phyloP scores from a whole-genome alignment of 2,888 invertebrate species.

The Acrobasis suavella region DNA sequence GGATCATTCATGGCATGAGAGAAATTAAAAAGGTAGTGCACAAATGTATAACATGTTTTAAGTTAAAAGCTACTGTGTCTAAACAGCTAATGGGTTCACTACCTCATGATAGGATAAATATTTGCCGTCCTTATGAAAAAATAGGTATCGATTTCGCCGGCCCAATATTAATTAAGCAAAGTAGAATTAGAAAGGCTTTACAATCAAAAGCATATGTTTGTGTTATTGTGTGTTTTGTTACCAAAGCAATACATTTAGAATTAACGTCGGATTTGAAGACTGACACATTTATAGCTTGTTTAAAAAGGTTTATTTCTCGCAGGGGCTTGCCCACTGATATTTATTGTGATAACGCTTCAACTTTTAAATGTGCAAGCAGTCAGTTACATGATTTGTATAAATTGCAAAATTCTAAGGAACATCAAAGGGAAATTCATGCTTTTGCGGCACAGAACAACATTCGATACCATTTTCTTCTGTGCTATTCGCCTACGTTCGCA shows the following conservation, averaged over 20 bases:
- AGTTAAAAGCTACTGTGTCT: no score
- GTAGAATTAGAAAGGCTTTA: conserved; percentile 9
- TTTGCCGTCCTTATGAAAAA: conserved; percentile 18
- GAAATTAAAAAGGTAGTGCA: no score
- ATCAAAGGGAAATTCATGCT: no score
- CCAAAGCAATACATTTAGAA: conserved; percentile 25
- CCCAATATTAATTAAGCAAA: conserved; percentile 4
- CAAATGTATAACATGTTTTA: no score
- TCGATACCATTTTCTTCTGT: not conserved
- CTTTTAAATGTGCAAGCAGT: no score
- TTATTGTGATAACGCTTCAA: no score
- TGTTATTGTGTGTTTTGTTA: conserved; percentile 13
- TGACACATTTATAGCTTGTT: not conserved
- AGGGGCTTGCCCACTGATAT: no score
- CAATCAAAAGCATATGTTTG: conserved; percentile 20
- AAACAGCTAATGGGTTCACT: no score
- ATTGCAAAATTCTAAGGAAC: no score
- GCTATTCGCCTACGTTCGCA: not conserved
- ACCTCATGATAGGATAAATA: conserved; percentile 14
- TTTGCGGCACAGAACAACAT: not conserved
- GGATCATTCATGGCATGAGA: not conserved
- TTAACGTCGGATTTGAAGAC: conserved; percentile 5
- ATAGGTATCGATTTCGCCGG: conserved; percentile 19
- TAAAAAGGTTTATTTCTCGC: no score
- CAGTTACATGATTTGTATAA: no score